Conservation (phyloP, 1,140 invertebrate species). For the Yoshiicerus persimilis region DNA sequence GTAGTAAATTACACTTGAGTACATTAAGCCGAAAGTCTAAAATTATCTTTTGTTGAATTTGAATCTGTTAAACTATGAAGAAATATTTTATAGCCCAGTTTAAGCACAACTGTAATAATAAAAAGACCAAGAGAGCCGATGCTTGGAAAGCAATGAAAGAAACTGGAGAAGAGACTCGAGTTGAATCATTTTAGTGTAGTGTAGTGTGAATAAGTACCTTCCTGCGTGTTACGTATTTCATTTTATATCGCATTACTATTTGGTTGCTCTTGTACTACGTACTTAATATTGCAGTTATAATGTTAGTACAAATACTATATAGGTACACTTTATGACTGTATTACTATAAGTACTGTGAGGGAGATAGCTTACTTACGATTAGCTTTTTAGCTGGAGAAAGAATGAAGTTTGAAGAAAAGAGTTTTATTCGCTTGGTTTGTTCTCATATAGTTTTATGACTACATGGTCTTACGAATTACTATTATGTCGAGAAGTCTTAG, state of each 20-base stretch:
- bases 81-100: neutral
- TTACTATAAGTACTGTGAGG: neutral
- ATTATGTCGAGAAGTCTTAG: neutral
- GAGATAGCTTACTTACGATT: neutral
- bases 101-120: constrained; percentile 1
- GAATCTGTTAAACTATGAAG: neutral
- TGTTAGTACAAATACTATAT: neutral
- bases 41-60: neutral
- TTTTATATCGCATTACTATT: neutral
- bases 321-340: neutral
- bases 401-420: neutral
- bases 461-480: constrained; percentile 1
- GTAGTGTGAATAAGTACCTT: neutral
- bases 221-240: constrained; percentile 11
- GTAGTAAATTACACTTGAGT: neutral
- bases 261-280: neutral
- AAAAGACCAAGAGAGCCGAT: neutral
- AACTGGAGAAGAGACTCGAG: neutral
- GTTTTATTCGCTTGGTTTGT: constrained; percentile 9
- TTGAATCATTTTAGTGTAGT: neutral
- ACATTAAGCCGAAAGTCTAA: neutral
- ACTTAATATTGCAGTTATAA: neutral
- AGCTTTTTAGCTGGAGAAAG: constrained; percentile 3
- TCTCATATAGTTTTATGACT: constrained; percentile 11
- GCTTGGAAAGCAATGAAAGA: neutral